These are phyloP conservation scores for Trissoscelio sp. DNA, from an alignment of 2,888 invertebrate genomes.

Conservation along the genomic window DNA sequence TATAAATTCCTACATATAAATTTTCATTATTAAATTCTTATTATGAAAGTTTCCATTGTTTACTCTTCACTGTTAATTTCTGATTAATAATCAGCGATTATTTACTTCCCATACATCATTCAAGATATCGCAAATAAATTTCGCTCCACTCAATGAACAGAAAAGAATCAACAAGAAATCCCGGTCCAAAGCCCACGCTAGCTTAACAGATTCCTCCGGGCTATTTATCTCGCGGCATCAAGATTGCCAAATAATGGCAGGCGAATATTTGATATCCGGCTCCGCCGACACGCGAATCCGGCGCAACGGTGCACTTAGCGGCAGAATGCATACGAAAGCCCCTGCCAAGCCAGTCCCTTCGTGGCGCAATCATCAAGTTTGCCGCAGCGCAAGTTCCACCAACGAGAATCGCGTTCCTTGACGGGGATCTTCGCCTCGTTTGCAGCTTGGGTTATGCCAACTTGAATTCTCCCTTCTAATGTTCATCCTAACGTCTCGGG, in stretches of 20 bases:
- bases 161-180: not conserved
- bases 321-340: conserved; percentile 6
- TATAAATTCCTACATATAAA: no score
- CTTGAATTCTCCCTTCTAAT: conserved; percentile 43
- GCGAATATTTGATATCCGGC: conserved; percentile 30
- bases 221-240: conserved; percentile 9
- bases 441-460: conserved; percentile 19
- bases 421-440: conserved; percentile 43
- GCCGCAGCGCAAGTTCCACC: conserved; percentile 34
- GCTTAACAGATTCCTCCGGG: conserved; percentile 1
- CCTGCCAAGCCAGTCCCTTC: conserved; percentile 8
- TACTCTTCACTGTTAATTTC: no score
- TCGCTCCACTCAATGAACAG: not conserved
- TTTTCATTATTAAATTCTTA: no score
- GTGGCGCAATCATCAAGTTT: conserved; percentile 54
- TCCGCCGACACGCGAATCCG: conserved; percentile 14
- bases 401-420: conserved; percentile 24
- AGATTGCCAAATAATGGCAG: conserved; percentile 27
- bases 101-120: no score
- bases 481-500: conserved; percentile 46
- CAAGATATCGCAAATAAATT: not conserved
- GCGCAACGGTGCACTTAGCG: conserved; percentile 26
- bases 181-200: not conserved
- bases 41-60: no score
- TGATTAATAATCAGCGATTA: no score